Evolutionary conservation across 2,113 vertebrate species (phyloP), one percentile per base, ranked within the genome.

Genomic region (Oenanthe oenanthe): DNA sequence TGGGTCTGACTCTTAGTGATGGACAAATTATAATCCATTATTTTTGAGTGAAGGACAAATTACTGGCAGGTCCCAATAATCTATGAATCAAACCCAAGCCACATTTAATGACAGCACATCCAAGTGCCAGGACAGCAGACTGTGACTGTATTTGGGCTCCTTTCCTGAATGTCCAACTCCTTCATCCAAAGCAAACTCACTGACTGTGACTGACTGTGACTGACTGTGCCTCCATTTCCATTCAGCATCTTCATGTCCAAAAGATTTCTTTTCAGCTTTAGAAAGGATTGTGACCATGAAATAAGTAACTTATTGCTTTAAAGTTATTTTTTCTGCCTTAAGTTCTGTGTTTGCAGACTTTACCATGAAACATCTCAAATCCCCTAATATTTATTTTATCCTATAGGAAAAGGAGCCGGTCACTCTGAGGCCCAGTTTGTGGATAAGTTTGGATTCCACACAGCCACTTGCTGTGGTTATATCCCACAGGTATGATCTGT

Each of bases 381-480:
- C 13, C 70, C 22, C 31, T 18, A 6, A n/a, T n/a, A n/a, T 29
- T 85, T 24, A 13, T 57, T 91, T 77, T 73, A 14, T 74, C 92
- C 42, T 36, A 36, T 92, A 99, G 99, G 99, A 58, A 98, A 95
- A 96, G 98, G 98, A 94, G 95, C 97, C 4, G 95, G 96, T 29
- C 95, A 77, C 21, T 95, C 96, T 0, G 98, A 98, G 34, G 47
- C 93, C 14, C 94, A 91, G 54, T 97, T 91, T 20, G 97, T 98
- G 95, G 97, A 97, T 79, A 97, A 97, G 91, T 99, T 98, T 96
- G 99, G 99, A 78, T 99, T 99, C 96, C 95, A 97, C 94, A 97
- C 90, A 11, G 10, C 93, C 54, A 99, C 99, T 5, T 99, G 98
- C 97, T 99, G 98, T 89, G 99, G 99, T 91, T 99, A 98, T 88